A percentile compares a stretch with the other conserved stretches of the same genome.
phyloP scores from a whole-genome alignment of 2,113 vertebrate species.

The Anarrhichthys ocellatus region DNA sequence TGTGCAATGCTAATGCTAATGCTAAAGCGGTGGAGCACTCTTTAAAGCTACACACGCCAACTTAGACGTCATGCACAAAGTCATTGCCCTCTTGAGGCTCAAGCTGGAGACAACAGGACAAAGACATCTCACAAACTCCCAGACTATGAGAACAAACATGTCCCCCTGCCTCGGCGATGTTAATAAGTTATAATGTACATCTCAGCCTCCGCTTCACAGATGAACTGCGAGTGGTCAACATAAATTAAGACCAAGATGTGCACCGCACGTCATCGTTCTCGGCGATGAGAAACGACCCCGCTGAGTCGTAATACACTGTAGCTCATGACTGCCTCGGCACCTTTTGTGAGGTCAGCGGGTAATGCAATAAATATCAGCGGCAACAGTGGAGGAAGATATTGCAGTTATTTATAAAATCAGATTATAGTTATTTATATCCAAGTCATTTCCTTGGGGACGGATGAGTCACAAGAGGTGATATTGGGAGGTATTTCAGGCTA shows the following conservation, averaged over 20 bases:
- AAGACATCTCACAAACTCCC: conserved; percentile 28
- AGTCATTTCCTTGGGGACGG: conserved; percentile 75
- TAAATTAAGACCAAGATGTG: conserved; percentile 59
- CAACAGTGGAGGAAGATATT: conserved; percentile 65
- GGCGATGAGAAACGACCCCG: conserved; percentile 47
- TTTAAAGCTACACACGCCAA: background rate
- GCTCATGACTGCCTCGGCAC: conserved; percentile 56
- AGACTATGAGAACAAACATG: conserved; percentile 28
- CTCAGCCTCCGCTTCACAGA: conserved; percentile 46
- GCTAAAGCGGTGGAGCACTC: background rate
- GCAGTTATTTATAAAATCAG: conserved; percentile 78
- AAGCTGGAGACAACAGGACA: background rate
- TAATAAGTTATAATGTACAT: conserved; percentile 38
- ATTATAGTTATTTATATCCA: conserved; percentile 78
- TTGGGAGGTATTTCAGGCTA: conserved; percentile 66
- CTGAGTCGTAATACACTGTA: conserved; percentile 44
- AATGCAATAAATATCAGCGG: conserved; percentile 70
- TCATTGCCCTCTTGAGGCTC: background rate
- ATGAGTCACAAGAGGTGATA: conserved; percentile 71
- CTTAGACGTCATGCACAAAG: background rate
- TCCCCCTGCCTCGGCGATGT: conserved; percentile 20
- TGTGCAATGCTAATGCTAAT: background rate
- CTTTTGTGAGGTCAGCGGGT: conserved; percentile 64
- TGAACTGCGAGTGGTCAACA: conserved; percentile 52
- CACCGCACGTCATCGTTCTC: conserved; percentile 43